Percentiles rank a stretch among this genome's conserved stretches.
These are phyloP conservation scores for Drosophila quinaria DNA, from an alignment of 2,888 invertebrate species.

Conservation along the genomic window DNA sequence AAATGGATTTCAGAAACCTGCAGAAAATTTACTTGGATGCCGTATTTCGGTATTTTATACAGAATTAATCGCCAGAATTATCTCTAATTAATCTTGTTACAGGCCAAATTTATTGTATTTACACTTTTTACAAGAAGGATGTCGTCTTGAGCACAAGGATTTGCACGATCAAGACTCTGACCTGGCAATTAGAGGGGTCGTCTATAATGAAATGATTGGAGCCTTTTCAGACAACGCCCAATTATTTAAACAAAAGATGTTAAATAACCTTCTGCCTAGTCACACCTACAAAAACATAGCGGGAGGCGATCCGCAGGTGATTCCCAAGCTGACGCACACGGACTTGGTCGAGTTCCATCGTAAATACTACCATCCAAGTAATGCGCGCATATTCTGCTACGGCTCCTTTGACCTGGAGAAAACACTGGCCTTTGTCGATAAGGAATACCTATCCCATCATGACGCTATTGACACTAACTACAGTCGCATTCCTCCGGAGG, in stretches of 20 bases:
- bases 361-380: slow-evolving; percentile 97
- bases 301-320: slow-evolving; percentile 95
- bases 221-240: slow-evolving; percentile 95
- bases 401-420: slow-evolving; percentile 93
- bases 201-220: slow-evolving; percentile 99
- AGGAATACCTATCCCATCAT: slow-evolving; percentile 89
- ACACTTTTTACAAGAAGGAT: slow-evolving; percentile 98
- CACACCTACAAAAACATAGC: slow-evolving; percentile 95
- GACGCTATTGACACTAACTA: slow-evolving; percentile 88
- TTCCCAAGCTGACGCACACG: slow-evolving; percentile 93
- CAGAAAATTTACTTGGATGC: slow-evolving; percentile 97
- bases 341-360: slow-evolving; percentile 93
- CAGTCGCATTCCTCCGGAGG: slow-evolving; percentile 91
- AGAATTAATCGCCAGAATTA: too few relatives aligned
- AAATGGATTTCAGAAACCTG: slow-evolving; percentile 93
- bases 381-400: slow-evolving; percentile 95
- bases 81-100: neutral
- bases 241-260: slow-evolving; percentile 91
- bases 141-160: slow-evolving; percentile 94
- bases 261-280: slow-evolving; percentile 90
- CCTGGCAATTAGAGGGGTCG: slow-evolving; percentile 95
- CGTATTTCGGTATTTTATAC: slow-evolving; percentile 88
- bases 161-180: slow-evolving; percentile 90
- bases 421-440: slow-evolving; percentile 91
- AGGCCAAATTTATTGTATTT: slow-evolving; percentile 91